Conservation (phyloP, 2,797 vertebrate species). For the Zalophus californianus region DNA sequence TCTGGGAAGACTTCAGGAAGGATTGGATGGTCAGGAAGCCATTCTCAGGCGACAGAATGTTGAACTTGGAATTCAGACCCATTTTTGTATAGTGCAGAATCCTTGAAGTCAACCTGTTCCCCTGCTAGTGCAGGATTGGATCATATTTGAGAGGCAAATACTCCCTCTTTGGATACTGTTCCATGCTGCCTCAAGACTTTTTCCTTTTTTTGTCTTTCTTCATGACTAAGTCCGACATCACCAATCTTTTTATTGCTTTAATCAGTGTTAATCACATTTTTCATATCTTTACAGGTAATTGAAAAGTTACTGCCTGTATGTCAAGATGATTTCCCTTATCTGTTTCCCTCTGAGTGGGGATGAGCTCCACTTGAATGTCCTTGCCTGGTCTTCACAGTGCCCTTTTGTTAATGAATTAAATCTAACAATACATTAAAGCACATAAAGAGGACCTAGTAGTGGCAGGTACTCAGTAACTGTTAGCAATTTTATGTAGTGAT, state of each 20-base stretch:
- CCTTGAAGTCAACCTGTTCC: neutral
- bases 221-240: neutral
- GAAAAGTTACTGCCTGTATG: neutral
- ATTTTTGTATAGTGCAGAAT: constrained; percentile 6
- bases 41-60: neutral
- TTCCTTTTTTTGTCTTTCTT: neutral
- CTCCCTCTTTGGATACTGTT: neutral
- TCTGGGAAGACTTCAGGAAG: constrained; percentile 9
- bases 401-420: constrained; percentile 58
- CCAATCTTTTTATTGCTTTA: constrained; percentile 21
- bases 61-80: constrained; percentile 40
- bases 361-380: neutral
- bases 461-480: neutral
- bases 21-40: constrained; percentile 21
- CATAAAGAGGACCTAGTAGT: neutral
- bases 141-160: constrained; percentile 25
- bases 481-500: constrained; percentile 18
- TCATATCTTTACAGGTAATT: constrained; percentile 28
- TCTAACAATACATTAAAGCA: neutral
- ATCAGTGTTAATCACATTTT: constrained; percentile 34
- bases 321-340: constrained; percentile 40
- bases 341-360: neutral
- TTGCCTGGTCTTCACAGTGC: neutral
- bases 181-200: constrained; percentile 27
- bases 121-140: neutral